Evolutionary conservation across 2,888 invertebrate genomes (phyloP).

Genomic region (Agonopterix heracliana): DNA sequence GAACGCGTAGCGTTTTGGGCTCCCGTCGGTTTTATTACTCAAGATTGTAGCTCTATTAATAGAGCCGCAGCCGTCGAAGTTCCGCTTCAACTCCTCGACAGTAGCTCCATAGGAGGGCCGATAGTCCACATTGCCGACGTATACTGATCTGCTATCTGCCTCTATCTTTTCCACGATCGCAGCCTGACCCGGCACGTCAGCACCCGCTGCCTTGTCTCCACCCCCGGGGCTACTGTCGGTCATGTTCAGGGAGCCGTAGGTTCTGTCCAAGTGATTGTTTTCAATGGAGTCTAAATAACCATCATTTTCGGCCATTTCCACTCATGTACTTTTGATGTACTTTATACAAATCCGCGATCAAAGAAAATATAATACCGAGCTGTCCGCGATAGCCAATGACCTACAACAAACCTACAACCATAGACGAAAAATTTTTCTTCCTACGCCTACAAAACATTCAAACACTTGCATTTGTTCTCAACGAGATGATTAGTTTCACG

Average conservation of each 20-base stretch:
- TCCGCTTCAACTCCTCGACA: constrained; percentile 98
- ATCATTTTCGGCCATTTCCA: constrained; percentile 71
- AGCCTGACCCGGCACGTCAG: constrained; percentile 91
- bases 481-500: too few species aligned
- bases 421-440: too few species aligned
- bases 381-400: too few species aligned
- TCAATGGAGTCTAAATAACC: constrained; percentile 71
- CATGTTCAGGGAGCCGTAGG: constrained; percentile 76
- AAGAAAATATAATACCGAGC: too few species aligned
- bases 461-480: too few species aligned
- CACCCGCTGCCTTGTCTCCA: constrained; percentile 75
- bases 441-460: too few species aligned
- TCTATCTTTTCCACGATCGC: constrained; percentile 99
- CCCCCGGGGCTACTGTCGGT: constrained; percentile 67
- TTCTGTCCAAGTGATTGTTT: constrained; percentile 76
- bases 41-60: constrained; percentile 99
- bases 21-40: constrained; percentile 99
- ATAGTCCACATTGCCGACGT: constrained; percentile 98
- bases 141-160: constrained; percentile 96
- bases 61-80: constrained; percentile 99
- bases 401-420: too few species aligned
- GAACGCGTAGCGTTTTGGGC: constrained; percentile 99
- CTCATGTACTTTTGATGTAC: too few species aligned
- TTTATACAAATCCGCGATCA: too few species aligned
- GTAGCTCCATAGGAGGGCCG: constrained; percentile 99